A percentile compares a stretch with the other conserved stretches of the same genome.
Evolutionary conservation across 2,113 vertebrate genomes (phyloP).

Genomic region (Todiramphus chloris): DNA sequence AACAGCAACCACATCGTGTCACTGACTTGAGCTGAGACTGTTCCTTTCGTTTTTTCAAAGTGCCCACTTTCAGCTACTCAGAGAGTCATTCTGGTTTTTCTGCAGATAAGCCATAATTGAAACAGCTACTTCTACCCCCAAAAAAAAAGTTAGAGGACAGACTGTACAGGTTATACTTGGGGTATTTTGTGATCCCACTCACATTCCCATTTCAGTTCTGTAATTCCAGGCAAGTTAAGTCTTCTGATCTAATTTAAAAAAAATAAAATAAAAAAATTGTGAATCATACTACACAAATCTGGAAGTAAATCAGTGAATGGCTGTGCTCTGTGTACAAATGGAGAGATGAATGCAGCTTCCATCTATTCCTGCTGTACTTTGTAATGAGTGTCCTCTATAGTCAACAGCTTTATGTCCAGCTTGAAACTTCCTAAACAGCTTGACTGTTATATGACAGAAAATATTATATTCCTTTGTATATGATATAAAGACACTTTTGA

Average conservation of each 20-base stretch:
- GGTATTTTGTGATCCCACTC: background rate
- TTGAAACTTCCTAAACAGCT: background rate
- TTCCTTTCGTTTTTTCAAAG: background rate
- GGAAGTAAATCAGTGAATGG: background rate
- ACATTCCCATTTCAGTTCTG: background rate
- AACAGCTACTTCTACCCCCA: background rate
- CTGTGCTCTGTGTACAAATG: background rate
- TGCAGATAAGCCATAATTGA: background rate
- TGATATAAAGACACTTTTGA: background rate
- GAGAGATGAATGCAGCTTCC: background rate
- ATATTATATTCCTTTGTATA: background rate
- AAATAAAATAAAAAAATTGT: background rate
- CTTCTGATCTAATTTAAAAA: background rate
- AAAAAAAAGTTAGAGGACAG: background rate
- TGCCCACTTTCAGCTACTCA: background rate
- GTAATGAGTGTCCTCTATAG: background rate
- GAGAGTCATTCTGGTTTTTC: background rate
- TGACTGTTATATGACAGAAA: background rate
- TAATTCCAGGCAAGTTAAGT: background rate
- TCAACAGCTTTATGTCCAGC: background rate
- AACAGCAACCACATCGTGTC: background rate
- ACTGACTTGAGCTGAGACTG: background rate
- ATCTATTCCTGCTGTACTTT: background rate
- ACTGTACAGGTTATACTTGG: background rate
- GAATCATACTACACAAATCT: background rate